Percentiles rank a stretch among this genome's conserved stretches.
These are phyloP conservation scores for Rhinoraja longicauda DNA, from an alignment of 2,797 vertebrate species.

Conservation along the genomic window DNA sequence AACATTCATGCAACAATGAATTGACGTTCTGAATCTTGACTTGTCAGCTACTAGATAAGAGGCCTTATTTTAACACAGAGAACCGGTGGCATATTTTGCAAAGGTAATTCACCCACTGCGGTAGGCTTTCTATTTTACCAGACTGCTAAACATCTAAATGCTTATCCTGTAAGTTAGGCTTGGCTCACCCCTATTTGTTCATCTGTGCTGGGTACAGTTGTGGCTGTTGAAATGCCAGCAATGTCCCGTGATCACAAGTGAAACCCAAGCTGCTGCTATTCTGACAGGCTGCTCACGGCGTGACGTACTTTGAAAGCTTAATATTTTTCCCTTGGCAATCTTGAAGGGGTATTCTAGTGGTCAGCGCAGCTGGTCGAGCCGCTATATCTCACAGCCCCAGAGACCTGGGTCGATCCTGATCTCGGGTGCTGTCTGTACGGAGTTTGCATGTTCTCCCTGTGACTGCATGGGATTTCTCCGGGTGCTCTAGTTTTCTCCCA, in stretches of 20 bases:
- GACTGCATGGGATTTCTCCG: no score
- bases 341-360: not conserved
- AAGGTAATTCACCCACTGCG: not conserved
- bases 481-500: no score
- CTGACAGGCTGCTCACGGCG: not conserved
- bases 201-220: not conserved
- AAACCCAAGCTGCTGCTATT: not conserved
- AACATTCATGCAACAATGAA: not conserved
- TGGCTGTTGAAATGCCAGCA: not conserved
- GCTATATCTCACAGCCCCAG: no score
- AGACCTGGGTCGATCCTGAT: no score
- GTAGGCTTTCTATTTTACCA: not conserved
- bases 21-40: not conserved
- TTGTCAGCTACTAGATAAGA: no score
- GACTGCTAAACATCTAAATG: not conserved
- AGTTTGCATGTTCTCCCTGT: no score
- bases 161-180: no score
- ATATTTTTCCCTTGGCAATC: not conserved
- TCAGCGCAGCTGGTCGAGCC: no score
- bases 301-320: not conserved
- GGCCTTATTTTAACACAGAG: no score
- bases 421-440: no score
- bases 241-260: not conserved
- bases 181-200: not conserved
- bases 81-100: no score